Evolutionary conservation across 2,888 invertebrate species (phyloP), one percentile per base, ranked within the genome.

Genomic region (Resseliella maxima): DNA sequence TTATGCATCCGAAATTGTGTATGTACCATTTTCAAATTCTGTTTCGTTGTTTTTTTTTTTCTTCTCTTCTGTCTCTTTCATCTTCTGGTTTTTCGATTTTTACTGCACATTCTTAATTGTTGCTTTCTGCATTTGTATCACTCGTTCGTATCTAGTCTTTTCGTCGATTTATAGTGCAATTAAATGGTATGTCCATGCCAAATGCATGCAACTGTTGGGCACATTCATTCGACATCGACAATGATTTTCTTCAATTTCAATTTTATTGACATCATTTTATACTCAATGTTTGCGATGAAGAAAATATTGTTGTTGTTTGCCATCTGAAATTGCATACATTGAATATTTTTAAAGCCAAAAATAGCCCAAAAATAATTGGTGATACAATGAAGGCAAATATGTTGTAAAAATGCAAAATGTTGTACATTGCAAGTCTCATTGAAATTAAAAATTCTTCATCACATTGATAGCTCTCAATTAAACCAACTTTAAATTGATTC

Each of bases 91-190:
- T 8, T 50, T 50, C 12, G 72, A 5, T 31, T 72, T 31, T 0
- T 15, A 72, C n/a, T n/a, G 31, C 72, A 31, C 27, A 72, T 35
- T 27, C 35, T 72, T 72, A 72, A 72, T 72, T 72, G 72, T 72
- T 72, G 72, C 2, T 72, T 72, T 72, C 72, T 72, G 72, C 72
- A 72, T 27, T 59, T 59, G n/a, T 59, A 24, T 18, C 12, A 27
- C 59, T 59, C 24, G n/a, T 50, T 59, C 59, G 59, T 59, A 72
- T 72, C 31, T 15, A 31, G 8, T 50, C 46, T 50, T 50, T 31
- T 72, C 21, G 27, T 15, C 35, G 15, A 72, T 72, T 72, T 31
- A 15, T 72, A 18, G 5, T 12, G 24, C 46, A 72, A 12, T 31
- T 72, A 72, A 31, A 31, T 72, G 31, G 15, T 31, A 72, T 31